Evolutionary conservation across 53 echinoderm and acorn worm genomes (phyloP), one percentile per base, ranked within the genome.

Genomic region (Stichopus horrens): DNA sequence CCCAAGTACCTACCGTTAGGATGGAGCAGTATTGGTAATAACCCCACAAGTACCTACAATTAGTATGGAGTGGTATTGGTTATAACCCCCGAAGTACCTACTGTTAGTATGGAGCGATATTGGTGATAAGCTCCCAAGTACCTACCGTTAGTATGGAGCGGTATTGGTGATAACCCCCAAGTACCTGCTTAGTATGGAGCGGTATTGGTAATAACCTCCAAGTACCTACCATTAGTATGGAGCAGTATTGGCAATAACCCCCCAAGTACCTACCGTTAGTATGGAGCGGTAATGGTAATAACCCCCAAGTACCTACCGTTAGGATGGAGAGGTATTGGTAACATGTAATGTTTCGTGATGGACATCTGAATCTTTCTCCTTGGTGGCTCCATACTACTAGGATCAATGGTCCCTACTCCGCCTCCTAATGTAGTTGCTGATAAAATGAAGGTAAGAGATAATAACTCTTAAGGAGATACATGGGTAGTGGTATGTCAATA

Each of bases 11-110:
- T 74, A 74, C 74, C 74, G 20, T 20, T 21, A 51, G 79, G 55
- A 55, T 79, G 56, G 16, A 97, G 56, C 7, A 95, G 95, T 79
- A 97, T 95, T 23, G 93, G 92, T 11, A 93, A 89, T 74, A 94
- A 37, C 37, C 37, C 37, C 37, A 0, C 37, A 37, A 2, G 37
- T 37, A 37, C 0, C 37, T 37, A 37, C 37, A 0, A 0, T 75
- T 16, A 20, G 9, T 0, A n/a, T 22, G 75, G 75, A 21, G 0
- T 11, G 75, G 23, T 5, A n/a, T 21, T 9, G 4, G 20, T 21
- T 5, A 10, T 23, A 22, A 23, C 0, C 19, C 4, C 75, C 5
- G n/a, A 16, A n/a, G 9, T n/a, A 10, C 16, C 23, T 74, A 74
- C 74, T 16, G 20, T 20, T 21, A 51, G 79, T n/a, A 55, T 79